Evolutionary conservation across 2,113 vertebrate species (phyloP).

Genomic region (Catharus bicknelli): DNA sequence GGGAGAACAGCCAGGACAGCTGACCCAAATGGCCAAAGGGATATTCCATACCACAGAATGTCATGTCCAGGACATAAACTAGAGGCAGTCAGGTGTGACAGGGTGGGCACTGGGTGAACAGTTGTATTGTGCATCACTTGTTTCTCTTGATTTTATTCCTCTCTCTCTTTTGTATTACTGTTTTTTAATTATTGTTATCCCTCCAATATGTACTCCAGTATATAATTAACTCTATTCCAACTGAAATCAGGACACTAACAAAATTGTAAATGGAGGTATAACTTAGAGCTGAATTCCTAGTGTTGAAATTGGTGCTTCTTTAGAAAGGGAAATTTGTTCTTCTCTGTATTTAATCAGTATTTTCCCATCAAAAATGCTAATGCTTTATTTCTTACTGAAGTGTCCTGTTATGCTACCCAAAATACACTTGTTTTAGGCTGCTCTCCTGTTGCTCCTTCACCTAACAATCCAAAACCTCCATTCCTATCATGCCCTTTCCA

Average conservation of each 20-base stretch:
- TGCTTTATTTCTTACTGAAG: neutral
- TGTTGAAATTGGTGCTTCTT: neutral
- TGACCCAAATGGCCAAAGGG: neutral
- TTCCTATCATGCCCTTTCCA: neutral
- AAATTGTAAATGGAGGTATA: neutral
- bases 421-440: neutral
- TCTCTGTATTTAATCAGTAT: neutral
- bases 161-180: neutral
- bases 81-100: no score
- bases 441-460: neutral
- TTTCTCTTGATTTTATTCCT: neutral
- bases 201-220: neutral
- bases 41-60: neutral
- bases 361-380: neutral
- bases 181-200: neutral
- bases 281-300: neutral
- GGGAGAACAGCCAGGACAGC: neutral
- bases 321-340: neutral
- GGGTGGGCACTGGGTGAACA: neutral
- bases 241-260: neutral
- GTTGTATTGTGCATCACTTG: neutral
- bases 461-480: neutral
- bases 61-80: neutral
- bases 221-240: neutral
- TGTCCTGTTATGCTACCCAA: neutral